Evolutionary conservation across 2,113 vertebrate genomes (phyloP).

Genomic region (Vidua chalybeata): DNA sequence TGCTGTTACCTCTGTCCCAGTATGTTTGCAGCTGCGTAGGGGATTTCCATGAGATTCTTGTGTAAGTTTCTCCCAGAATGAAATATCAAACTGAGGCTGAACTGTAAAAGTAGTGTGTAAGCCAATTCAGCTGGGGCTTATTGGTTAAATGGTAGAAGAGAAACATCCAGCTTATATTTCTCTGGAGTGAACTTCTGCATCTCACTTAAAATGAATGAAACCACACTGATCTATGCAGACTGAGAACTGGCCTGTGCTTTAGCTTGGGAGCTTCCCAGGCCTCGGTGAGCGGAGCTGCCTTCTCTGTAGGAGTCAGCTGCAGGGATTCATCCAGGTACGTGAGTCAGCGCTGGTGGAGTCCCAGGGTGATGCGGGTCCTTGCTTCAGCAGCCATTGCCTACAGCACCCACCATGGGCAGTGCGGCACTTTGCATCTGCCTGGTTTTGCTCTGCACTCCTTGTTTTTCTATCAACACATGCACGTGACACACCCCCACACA

Average conservation of each 20-base stretch:
- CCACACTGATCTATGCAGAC: not conserved
- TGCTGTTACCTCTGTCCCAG: not conserved
- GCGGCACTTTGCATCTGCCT: rapidly evolving
- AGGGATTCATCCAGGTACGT: rapidly evolving
- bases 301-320: not conserved
- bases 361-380: not conserved
- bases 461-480: rapidly evolving
- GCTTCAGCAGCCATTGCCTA: too few species aligned
- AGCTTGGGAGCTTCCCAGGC: not conserved
- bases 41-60: not conserved
- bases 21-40: not conserved
- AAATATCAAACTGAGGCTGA: not conserved
- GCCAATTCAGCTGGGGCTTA: not conserved
- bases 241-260: not conserved
- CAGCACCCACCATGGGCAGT: rapidly evolving
- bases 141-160: not conserved
- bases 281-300: rapidly evolving
- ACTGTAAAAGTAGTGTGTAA: not conserved
- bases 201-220: not conserved
- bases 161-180: not conserved
- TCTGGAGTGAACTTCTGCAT: not conserved
- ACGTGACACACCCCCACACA: rapidly evolving
- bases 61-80: not conserved
- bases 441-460: not conserved
- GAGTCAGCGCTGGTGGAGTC: not conserved